Evolutionary conservation across 37 sponge, comb jelly and placozoan genomes (phyloP).

Genomic region (Corticium candelabrum): DNA sequence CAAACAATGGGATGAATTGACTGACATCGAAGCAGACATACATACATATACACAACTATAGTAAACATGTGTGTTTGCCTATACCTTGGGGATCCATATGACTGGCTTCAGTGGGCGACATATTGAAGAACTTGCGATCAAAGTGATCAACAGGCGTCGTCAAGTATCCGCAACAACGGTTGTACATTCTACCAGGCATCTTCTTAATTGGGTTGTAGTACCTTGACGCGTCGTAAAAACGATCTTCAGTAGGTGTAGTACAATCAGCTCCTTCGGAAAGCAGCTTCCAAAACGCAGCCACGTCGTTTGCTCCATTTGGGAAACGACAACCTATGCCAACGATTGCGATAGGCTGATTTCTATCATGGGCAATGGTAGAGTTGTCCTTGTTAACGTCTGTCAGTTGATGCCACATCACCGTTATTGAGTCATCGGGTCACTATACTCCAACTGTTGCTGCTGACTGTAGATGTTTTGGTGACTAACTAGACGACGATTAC

Average conservation of each 20-base stretch:
- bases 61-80: too few relatives aligned
- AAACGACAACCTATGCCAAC: conserved; percentile 17
- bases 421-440: too few relatives aligned
- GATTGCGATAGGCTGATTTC: neutral
- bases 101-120: conserved; percentile 27
- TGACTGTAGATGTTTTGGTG: too few relatives aligned
- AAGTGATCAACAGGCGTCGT: conserved; percentile 18
- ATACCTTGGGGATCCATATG: conserved; percentile 50
- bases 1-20: too few relatives aligned
- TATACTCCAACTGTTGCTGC: too few relatives aligned
- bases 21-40: too few relatives aligned
- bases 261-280: conserved; percentile 18
- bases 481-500: too few relatives aligned
- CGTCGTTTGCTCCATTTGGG: conserved; percentile 31
- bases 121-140: conserved; percentile 36
- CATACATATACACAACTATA: too few relatives aligned
- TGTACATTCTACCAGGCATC: neutral
- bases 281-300: conserved; percentile 40
- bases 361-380: too few relatives aligned
- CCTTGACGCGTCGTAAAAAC: neutral
- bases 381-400: too few relatives aligned
- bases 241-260: neutral
- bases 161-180: conserved; percentile 14
- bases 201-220: neutral
- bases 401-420: too few relatives aligned